phyloP scores from a whole-genome alignment of 2,888 invertebrate species.

The Matsumyia berberina region DNA sequence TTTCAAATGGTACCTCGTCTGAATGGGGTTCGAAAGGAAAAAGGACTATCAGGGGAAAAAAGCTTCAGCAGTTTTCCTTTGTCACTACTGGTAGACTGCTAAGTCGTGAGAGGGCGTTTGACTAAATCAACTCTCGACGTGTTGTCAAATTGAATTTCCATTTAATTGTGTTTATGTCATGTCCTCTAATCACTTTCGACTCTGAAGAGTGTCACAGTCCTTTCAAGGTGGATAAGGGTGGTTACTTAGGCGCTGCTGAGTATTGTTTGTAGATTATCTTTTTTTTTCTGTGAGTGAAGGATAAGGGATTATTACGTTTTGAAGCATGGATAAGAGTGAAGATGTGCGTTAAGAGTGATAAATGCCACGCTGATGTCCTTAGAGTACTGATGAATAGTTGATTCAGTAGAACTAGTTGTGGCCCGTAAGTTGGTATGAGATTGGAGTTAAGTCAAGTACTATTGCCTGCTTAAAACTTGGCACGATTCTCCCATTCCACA shows the following conservation, averaged over 20 bases:
- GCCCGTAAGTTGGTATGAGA: too few species aligned
- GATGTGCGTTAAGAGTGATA: not conserved
- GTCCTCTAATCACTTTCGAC: conserved; percentile 69
- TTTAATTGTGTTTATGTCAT: conserved; percentile 75
- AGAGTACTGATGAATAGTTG: too few species aligned
- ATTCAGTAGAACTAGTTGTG: too few species aligned
- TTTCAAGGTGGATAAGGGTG: conserved; percentile 41
- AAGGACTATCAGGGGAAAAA: conserved; percentile 17
- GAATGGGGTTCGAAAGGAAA: conserved; percentile 27
- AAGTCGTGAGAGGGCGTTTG: conserved; percentile 25
- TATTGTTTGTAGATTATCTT: conserved; percentile 55
- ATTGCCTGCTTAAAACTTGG: too few species aligned
- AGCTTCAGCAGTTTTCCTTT: conserved; percentile 39
- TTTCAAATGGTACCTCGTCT: conserved; percentile 20
- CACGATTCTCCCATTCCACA: too few species aligned
- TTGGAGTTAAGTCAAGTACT: too few species aligned
- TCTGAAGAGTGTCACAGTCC: conserved; percentile 56
- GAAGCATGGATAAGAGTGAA: not conserved
- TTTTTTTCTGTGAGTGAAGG: conserved; percentile 28
- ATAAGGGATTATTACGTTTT: conserved; percentile 41
- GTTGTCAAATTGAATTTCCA: conserved; percentile 74
- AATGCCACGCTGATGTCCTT: too few species aligned
- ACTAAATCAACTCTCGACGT: conserved; percentile 67
- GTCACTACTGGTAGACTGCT: conserved; percentile 1
- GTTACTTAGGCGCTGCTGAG: conserved; percentile 23